Conservation (phyloP, 2,888 invertebrate species). For the Cecidostiba fungosa region DNA sequence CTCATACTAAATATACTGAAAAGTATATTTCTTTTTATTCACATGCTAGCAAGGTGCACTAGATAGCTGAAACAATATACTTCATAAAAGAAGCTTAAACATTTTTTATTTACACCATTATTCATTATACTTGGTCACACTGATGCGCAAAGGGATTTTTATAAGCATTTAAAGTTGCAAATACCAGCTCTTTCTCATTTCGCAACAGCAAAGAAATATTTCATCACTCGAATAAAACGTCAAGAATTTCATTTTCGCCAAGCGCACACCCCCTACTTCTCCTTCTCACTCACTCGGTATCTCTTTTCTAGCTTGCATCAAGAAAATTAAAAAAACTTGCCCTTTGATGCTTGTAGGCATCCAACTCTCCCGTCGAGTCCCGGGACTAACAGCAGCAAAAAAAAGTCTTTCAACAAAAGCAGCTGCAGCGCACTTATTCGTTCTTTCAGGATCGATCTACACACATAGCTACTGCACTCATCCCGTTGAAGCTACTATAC, state of each 20-base stretch:
- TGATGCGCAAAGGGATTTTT: too few species aligned
- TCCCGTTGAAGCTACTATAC: not conserved
- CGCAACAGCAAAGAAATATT: conserved; percentile 11
- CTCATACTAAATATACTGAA: too few species aligned
- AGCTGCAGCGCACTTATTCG: conserved; percentile 8
- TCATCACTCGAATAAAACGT: not conserved
- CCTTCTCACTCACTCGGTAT: not conserved
- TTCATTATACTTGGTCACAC: too few species aligned
- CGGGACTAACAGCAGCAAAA: conserved; percentile 8
- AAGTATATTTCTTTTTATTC: too few species aligned
- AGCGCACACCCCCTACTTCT: not conserved
- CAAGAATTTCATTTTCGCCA: not conserved
- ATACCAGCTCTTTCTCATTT: not conserved
- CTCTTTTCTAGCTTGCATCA: not conserved
- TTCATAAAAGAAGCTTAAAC: not conserved
- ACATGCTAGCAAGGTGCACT: too few species aligned
- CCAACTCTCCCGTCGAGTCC: not conserved
- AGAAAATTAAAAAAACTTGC: conserved; percentile 31
- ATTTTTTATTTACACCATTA: not conserved
- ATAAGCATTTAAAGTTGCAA: not conserved
- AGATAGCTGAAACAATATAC: too few species aligned
- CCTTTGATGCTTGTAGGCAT: conserved; percentile 6
- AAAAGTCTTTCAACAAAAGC: conserved; percentile 9
- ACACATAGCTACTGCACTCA: not conserved
- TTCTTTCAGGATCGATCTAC: conserved; percentile 8